Base-by-base conservation (phyloP, 2,113 vertebrate genomes). In the Gymnarchus niloticus region DNA sequence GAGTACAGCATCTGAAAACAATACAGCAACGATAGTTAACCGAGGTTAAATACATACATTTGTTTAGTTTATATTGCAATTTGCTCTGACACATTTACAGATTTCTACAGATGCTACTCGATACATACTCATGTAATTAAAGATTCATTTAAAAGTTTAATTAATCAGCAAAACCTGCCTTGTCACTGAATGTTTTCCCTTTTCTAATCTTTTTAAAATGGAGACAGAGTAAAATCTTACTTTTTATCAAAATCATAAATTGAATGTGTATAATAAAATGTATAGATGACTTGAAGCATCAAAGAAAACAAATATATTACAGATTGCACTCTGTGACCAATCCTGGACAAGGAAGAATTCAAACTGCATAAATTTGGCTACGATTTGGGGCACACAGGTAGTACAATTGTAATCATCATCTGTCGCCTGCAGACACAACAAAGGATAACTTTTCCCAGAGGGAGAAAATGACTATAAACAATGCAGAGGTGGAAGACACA, bases 401-500 rank as follows among this genome's bases (percentile, higher is more conserved):
- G 3, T 59, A 52, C 25, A 33, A 14, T 25, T 88, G 87, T 91
- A 92, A 93, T 94, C 92, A 90, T 88, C 87, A 89, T 93, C 90
- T 81, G 21, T 14, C 41, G 89, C 81, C 76, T 49, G 88, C 65
- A 69, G 92, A 89, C 48, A 80, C 88, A 83, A 90, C 90, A 89
- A 91, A 92, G 92, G 92, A 93, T 92, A 94, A 92, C 88, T 54
- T 89, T 92, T 86, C 90, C 92, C 87, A 5, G 89, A 90, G 88
- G 89, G 89, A 61, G 85, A 86, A 86, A 90, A 88, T 88, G 81
- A 90, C 89, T 91, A 91, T 91, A 92, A 92, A 94, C 89, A 88
- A 93, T 88, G 89, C 89, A 87, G 89, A 92, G 92, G 91, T 91
- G 90, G 59, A 92, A 88, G 89, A 86, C 88, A 88, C 91, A 86